Percentiles rank a stretch among this genome's conserved stretches.
Conservation (phyloP, 2,797 vertebrate species). For the Channallabes apus region DNA sequence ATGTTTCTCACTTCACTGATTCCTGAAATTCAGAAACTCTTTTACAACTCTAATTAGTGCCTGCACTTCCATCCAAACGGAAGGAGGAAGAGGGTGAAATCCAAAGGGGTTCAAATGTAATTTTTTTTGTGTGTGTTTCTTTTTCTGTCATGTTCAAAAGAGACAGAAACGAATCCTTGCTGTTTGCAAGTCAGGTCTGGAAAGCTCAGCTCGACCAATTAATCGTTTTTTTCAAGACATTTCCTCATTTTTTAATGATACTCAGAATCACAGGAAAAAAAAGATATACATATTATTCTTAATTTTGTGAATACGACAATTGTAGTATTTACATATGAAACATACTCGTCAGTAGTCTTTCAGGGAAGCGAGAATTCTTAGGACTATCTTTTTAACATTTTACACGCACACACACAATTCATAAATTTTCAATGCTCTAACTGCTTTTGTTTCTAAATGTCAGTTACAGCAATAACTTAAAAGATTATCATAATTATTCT, state of each 20-base stretch:
- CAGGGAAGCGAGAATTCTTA: conserved; percentile 42
- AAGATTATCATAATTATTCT: conserved; percentile 12
- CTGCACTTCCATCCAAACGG: conserved; percentile 56
- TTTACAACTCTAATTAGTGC: conserved; percentile 59
- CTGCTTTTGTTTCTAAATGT: conserved; percentile 6
- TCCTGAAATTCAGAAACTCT: conserved; percentile 56
- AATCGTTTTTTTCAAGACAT: conserved; percentile 57
- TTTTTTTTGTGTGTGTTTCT: conserved; percentile 48
- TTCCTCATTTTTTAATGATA: conserved; percentile 60
- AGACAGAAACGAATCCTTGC: conserved; percentile 45
- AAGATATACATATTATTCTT: conserved; percentile 61
- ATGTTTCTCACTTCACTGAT: conserved; percentile 52
- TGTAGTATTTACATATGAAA: conserved; percentile 64
- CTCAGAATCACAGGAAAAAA: conserved; percentile 66
- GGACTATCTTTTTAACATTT: conserved; percentile 17
- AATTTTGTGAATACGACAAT: conserved; percentile 69
- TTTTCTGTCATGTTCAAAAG: conserved; percentile 51
- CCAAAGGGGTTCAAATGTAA: conserved; percentile 46
- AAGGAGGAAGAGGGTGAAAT: conserved; percentile 45
- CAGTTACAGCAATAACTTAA: conserved; percentile 7
- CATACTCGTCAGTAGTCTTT: conserved; percentile 47
- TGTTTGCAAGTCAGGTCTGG: conserved; percentile 49
- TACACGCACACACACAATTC: conserved; percentile 4
- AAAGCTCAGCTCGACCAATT: conserved; percentile 62
- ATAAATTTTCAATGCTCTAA: neutral